Evolutionary conservation across 2,888 invertebrate genomes (phyloP).

Genomic region (Danaus chrysippus): DNA sequence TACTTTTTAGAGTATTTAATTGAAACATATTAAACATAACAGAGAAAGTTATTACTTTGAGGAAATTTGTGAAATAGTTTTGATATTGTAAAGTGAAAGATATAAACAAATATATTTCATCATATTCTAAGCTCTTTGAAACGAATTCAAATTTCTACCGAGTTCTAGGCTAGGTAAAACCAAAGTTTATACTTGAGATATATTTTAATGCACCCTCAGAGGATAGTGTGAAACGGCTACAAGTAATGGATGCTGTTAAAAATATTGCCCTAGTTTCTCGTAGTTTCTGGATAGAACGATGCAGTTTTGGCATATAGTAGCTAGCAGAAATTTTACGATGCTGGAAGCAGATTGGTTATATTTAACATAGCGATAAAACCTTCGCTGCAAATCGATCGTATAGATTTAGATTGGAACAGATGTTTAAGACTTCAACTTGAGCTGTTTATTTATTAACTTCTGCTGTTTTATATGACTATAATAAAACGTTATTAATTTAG

Average conservation of each 20-base stretch:
- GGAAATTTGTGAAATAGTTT: background rate
- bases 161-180: background rate
- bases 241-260: conserved; percentile 18
- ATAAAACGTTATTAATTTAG: background rate
- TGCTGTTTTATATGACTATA: background rate
- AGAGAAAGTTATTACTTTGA: too few relatives aligned
- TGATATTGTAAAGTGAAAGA: background rate
- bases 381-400: background rate
- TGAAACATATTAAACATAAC: too few relatives aligned
- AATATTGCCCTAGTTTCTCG: conserved; percentile 13
- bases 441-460: conserved; percentile 2
- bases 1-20: too few relatives aligned
- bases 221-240: background rate
- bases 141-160: conserved; percentile 11
- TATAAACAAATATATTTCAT: background rate
- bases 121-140: conserved; percentile 2
- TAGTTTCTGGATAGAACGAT: conserved; percentile 2
- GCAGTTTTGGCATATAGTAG: conserved; percentile 6
- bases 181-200: conserved; percentile 1
- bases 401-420: background rate
- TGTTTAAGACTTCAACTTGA: too few relatives aligned
- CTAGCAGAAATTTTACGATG: background rate
- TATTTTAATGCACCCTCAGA: conserved; percentile 12
- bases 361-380: background rate
- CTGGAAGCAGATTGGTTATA: background rate